phyloP scores from a whole-genome alignment of 2,888 invertebrate species.

The Epinotia nisella region DNA sequence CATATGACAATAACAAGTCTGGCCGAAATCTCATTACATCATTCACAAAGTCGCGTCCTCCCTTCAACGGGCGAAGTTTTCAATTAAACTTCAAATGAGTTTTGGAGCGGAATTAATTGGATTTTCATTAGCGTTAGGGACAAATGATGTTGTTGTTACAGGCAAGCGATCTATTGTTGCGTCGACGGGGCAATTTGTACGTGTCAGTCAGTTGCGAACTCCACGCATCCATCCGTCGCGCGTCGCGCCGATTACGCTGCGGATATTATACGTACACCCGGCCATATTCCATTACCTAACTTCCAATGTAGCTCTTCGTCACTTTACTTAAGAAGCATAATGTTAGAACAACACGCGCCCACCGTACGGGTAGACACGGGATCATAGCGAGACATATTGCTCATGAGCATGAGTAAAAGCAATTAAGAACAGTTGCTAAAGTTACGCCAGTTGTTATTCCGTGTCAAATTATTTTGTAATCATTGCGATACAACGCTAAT shows the following conservation, averaged over 20 bases:
- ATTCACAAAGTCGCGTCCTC: conserved; percentile 71
- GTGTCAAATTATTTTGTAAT: conserved; percentile 48
- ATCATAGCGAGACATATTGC: conserved; percentile 66
- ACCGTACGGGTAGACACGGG: conserved; percentile 46
- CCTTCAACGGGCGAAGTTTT: conserved; percentile 75
- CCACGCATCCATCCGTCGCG: conserved; percentile 60
- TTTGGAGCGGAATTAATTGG: conserved; percentile 82
- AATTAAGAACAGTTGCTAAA: conserved; percentile 67
- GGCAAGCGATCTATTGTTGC: conserved; percentile 75
- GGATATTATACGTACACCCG: conserved; percentile 37
- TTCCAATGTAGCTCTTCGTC: conserved; percentile 5
- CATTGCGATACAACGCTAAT: conserved; percentile 40
- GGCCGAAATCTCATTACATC: conserved; percentile 80
- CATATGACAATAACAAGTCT: conserved; percentile 80
- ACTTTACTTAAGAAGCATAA: conserved; percentile 21
- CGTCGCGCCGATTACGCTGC: conserved; percentile 40
- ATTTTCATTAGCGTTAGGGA: conserved; percentile 82
- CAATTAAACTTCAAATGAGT: conserved; percentile 84
- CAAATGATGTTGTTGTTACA: conserved; percentile 80
- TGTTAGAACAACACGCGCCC: conserved; percentile 16
- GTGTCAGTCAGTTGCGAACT: conserved; percentile 72
- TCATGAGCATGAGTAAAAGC: conserved; percentile 67
- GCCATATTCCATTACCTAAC: not conserved
- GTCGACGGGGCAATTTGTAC: conserved; percentile 73
- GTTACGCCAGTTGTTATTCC: conserved; percentile 56